phyloP scores from a whole-genome alignment of 2,888 invertebrate genomes.

The Exocentrus adspersus region DNA sequence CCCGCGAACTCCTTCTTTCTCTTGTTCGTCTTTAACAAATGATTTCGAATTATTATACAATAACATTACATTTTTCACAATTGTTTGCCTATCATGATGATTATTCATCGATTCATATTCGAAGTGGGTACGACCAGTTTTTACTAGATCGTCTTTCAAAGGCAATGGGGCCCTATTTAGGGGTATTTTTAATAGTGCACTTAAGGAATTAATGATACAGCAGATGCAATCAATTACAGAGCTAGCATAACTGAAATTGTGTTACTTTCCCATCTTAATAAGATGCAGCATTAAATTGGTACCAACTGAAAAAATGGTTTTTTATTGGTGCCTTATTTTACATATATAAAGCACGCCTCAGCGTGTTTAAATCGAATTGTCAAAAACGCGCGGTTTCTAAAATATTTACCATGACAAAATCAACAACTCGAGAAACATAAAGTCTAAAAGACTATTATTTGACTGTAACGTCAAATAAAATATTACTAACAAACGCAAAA shows the following conservation, averaged over 20 bases:
- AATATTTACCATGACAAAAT: too few relatives aligned
- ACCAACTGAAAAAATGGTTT: too few relatives aligned
- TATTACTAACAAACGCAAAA: too few relatives aligned
- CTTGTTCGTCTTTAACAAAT: conserved; percentile 59
- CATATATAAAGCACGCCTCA: too few relatives aligned
- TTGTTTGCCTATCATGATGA: conserved; percentile 40
- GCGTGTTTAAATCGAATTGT: too few relatives aligned
- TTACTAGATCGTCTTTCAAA: conserved; percentile 24
- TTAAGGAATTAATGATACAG: conserved; percentile 34
- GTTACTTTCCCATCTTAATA: not conserved
- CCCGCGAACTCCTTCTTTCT: conserved; percentile 44
- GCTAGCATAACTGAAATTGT: not conserved
- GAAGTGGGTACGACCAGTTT: conserved; percentile 35
- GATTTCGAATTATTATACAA: conserved; percentile 58
- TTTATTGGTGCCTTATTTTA: too few relatives aligned
- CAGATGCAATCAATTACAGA: conserved; percentile 26
- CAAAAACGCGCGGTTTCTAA: too few relatives aligned
- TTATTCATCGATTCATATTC: conserved; percentile 45
- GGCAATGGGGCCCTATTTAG: conserved; percentile 30
- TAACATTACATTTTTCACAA: conserved; percentile 57
- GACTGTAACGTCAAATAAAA: too few relatives aligned
- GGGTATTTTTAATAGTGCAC: conserved; percentile 29
- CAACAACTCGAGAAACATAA: too few relatives aligned
- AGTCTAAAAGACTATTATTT: too few relatives aligned
- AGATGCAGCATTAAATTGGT: not conserved